Evolutionary conservation across 2,888 invertebrate genomes (phyloP).

Genomic region (Netelia virgata): DNA sequence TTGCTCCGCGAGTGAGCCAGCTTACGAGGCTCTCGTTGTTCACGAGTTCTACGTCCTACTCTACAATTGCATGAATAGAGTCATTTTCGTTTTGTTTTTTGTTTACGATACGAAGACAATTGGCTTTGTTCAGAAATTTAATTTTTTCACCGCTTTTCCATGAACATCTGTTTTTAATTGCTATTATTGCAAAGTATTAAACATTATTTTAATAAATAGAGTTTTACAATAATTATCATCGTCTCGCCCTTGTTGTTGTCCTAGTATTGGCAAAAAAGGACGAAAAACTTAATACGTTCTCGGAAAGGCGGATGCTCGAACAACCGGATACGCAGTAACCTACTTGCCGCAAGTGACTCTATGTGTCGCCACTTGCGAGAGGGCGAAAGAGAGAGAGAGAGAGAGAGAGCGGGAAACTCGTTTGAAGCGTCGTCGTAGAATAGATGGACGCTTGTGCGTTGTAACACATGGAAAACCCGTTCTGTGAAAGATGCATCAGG

Average conservation of each 20-base stretch:
- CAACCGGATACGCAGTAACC: constrained; percentile 73
- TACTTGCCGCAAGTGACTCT: constrained; percentile 71
- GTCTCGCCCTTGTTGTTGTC: too few relatives aligned
- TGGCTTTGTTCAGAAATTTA: not conserved
- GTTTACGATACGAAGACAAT: not conserved
- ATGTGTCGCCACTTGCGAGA: constrained; percentile 10
- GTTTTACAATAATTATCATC: too few relatives aligned
- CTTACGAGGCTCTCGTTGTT: constrained; percentile 7
- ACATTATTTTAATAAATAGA: not conserved
- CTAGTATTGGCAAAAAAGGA: not conserved
- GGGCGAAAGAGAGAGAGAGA: constrained; percentile 52
- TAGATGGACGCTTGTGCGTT: constrained; percentile 15
- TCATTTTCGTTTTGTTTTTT: constrained; percentile 17
- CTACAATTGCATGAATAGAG: not conserved
- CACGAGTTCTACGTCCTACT: constrained; percentile 37
- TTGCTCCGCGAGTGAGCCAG: constrained; percentile 26
- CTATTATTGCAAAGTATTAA: too few relatives aligned
- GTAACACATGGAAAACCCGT: constrained; percentile 43
- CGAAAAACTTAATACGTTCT: constrained; percentile 66
- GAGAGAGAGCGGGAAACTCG: constrained; percentile 31
- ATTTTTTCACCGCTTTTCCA: not conserved
- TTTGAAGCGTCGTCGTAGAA: constrained; percentile 18
- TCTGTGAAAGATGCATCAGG: constrained; percentile 12
- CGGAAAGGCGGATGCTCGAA: constrained; percentile 68
- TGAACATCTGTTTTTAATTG: not conserved